Base-by-base conservation (phyloP, 2,113 vertebrate genomes). In the Trinectes maculatus region DNA sequence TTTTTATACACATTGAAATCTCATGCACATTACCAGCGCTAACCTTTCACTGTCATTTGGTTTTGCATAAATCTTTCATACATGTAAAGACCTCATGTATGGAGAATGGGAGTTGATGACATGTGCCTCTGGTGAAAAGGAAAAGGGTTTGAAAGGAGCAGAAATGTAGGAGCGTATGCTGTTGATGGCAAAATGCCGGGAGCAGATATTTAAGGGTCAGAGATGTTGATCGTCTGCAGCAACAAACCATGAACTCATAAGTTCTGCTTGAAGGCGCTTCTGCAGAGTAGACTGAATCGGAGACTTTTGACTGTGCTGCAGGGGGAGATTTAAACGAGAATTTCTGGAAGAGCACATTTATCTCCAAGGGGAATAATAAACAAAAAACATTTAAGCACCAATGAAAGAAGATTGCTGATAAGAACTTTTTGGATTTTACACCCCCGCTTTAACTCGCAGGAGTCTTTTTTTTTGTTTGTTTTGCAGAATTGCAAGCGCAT, bases 21-120 rank as follows among this genome's bases (percentile, higher is more conserved):
- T 84, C 85, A 82, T 80, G 71, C 28, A 52, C 61, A 79, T 82
- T 71, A 79, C 81, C 75, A 76, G 71, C 74, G 61, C 74, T 74
- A 75, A 79, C 25, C 62, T 54, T 68, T 74, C 39, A 65, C 56
- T 68, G 19, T 55, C 5, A 10, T 68, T 74, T 49, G 25, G 9
- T 52, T 61, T 60, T 61, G 37, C 60, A 11, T 58, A 26, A 58
- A 44, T 71, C 29, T 60, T 55, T 74, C 55, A 56, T 46, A 69
- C 28, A 19, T 36, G 33, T 26, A 19, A 71, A 74, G 62, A 59
- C 58, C 74, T 74, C 43, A 64, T 48, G 44, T 56, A 28, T 25
- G 48, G 70, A 16, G 48, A 63, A 44, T 39, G 61, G 39, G 10
- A 61, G 22, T 61, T 78, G 16, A 39, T 60, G 56, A 69, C 37